These are phyloP conservation scores for Pyrocoelia pectoralis DNA, from an alignment of 2,888 invertebrate species.

Conservation along the genomic window DNA sequence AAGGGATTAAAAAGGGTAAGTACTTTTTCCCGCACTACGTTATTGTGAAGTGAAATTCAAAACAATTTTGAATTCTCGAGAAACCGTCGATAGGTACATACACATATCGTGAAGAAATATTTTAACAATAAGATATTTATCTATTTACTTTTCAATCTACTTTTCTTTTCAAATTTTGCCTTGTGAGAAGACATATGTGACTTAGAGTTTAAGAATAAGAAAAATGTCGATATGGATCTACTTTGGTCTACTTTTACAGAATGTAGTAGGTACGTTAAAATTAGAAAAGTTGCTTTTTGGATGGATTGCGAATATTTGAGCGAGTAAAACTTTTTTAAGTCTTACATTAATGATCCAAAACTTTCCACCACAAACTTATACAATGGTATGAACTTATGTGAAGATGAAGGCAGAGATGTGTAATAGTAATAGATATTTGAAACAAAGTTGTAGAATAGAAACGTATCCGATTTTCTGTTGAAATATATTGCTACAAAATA, in stretches of 20 bases:
- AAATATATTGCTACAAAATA: constrained; percentile 45
- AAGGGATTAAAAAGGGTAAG: constrained; percentile 5
- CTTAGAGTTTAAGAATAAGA: constrained; percentile 15
- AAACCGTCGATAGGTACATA: too few species aligned
- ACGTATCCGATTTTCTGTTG: constrained; percentile 19
- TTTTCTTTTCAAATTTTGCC: constrained; percentile 21
- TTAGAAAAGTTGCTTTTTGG: neutral
- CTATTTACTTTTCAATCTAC: constrained; percentile 22
- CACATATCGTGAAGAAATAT: constrained; percentile 7
- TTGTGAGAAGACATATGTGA: constrained; percentile 15
- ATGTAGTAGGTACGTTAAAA: neutral
- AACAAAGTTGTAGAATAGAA: neutral
- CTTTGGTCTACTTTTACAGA: neutral
- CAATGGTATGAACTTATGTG: neutral
- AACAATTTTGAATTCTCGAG: neutral
- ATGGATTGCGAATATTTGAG: neutral
- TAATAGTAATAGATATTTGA: neutral
- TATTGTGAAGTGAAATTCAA: neutral
- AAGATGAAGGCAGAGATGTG: neutral
- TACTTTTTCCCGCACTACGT: neutral
- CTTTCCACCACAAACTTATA: neutral
- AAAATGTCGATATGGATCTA: constrained; percentile 10
- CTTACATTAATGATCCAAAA: neutral
- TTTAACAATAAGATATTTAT: constrained; percentile 26
- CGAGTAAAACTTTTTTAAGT: constrained; percentile 1